Base-by-base conservation (phyloP, 2,113 vertebrate genomes). In the Galemys pyrenaicus region DNA sequence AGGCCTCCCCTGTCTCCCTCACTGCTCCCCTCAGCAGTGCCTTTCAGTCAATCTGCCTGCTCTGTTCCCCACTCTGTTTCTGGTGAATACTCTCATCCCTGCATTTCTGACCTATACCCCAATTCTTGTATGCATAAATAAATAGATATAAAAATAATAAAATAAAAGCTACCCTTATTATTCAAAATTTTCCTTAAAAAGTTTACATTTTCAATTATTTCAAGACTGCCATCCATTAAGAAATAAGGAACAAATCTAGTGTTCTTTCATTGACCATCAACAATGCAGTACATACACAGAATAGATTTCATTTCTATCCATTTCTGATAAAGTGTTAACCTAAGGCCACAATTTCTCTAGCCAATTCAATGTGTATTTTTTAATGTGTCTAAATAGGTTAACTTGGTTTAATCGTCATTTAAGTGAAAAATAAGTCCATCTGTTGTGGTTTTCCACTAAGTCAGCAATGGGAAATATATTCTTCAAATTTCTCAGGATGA, bases 401-500 rank as follows among this genome's bases (percentile, higher is more conserved):
- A 51, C 30, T 94, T 81, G 65, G 83, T 84, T 88, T 41, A 58
- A 85, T 95, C 58, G n/a, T 49, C n/a, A 4, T 73, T 51, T 86
- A 81, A 13, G 20, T 94, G 30, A 80, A 94, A 78, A 92, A 62
- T n/a, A 78, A 85, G 78, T 60, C n/a, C 2, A 5, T 60, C 15
- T 77, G 16, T 39, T n/a, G 67, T 83, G 20, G 62, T 24, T 56
- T 87, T 78, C 85, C 82, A 87, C 28, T 78, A 87, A 96, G 58
- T 41, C 77, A 67, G 74, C 73, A 16, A 71, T 88, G n/a, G 30
- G 62, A 79, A 89, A 77, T 81, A 54, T 15, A 6, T 54, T 89
- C 54, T 85, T 83, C 44, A 92, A 54, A 71, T 60, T 54, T 92
- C 46, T 85, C 85, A 79, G 89, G 35, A 49, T 95, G 84, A 84